These are phyloP conservation scores for Carpatolechia fugitivella DNA, from an alignment of 2,888 invertebrate genomes.

Conservation along the genomic window DNA sequence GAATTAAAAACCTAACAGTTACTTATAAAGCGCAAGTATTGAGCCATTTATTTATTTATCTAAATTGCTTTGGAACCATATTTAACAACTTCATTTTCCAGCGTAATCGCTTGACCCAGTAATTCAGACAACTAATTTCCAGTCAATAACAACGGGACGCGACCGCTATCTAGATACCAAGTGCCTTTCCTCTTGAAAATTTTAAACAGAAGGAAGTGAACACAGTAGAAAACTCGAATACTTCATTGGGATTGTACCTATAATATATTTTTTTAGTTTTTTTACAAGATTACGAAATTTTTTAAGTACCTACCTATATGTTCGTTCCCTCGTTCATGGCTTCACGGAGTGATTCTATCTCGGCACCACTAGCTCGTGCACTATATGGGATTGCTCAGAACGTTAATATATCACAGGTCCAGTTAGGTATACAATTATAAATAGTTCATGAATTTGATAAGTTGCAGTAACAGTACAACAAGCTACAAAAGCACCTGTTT, in stretches of 20 bases:
- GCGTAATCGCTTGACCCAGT: constrained; percentile 33
- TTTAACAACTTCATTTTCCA: constrained; percentile 29
- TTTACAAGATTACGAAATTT: too few relatives aligned
- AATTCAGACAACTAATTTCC: constrained; percentile 34
- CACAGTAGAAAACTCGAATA: neutral
- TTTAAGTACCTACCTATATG: too few relatives aligned
- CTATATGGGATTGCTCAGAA: too few relatives aligned
- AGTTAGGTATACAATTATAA: too few relatives aligned
- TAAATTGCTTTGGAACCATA: constrained; percentile 29
- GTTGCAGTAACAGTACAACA: too few relatives aligned
- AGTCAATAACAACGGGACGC: constrained; percentile 22
- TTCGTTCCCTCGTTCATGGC: too few relatives aligned
- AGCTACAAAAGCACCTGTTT: neutral
- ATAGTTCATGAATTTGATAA: too few relatives aligned
- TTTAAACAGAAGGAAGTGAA: neutral
- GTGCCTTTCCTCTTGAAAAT: neutral
- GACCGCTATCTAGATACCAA: neutral
- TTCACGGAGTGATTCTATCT: too few relatives aligned
- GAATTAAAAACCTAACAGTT: too few relatives aligned
- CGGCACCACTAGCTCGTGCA: too few relatives aligned
- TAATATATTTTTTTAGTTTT: neutral
- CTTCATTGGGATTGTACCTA: neutral
- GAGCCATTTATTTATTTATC: constrained; percentile 23
- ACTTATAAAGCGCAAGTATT: neutral
- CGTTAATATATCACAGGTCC: too few relatives aligned